Percentiles rank a stretch among this genome's conserved stretches.
Evolutionary conservation across 2,888 invertebrate genomes (phyloP).

Genomic region (Rhodophaea formosa): DNA sequence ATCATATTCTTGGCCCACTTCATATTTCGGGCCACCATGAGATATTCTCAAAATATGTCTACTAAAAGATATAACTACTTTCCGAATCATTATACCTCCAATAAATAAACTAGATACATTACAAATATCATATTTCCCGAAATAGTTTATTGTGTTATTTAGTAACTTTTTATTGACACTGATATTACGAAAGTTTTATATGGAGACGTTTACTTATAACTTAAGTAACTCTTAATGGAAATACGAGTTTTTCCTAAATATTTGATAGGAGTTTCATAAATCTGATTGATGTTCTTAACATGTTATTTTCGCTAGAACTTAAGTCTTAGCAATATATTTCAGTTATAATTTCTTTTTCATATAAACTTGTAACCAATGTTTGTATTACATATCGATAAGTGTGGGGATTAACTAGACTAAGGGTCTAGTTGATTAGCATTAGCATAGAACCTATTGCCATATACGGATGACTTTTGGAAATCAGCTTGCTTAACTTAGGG

Average conservation of each 20-base stretch:
- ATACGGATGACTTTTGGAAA: no score
- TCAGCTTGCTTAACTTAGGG: no score
- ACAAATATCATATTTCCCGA: background rate
- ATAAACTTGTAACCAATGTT: no score
- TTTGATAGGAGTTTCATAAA: conserved; percentile 26
- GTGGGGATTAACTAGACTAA: no score
- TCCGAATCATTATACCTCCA: background rate
- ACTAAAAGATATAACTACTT: background rate
- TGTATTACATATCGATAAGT: no score
- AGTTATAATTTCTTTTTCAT: no score
- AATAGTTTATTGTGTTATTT: background rate
- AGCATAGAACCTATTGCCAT: no score
- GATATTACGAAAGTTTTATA: background rate
- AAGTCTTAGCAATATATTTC: no score
- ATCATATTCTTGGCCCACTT: no score
- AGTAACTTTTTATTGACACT: background rate
- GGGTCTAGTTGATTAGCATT: no score
- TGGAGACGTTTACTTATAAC: background rate
- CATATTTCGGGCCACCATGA: background rate
- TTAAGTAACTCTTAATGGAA: background rate
- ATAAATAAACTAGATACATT: background rate
- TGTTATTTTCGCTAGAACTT: no score
- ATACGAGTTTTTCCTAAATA: background rate
- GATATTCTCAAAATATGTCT: background rate
- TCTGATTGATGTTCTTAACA: no score